A percentile compares a stretch with the other conserved stretches of the same genome.
phyloP scores from a whole-genome alignment of 2,888 invertebrate genomes.

The Troides helena region DNA sequence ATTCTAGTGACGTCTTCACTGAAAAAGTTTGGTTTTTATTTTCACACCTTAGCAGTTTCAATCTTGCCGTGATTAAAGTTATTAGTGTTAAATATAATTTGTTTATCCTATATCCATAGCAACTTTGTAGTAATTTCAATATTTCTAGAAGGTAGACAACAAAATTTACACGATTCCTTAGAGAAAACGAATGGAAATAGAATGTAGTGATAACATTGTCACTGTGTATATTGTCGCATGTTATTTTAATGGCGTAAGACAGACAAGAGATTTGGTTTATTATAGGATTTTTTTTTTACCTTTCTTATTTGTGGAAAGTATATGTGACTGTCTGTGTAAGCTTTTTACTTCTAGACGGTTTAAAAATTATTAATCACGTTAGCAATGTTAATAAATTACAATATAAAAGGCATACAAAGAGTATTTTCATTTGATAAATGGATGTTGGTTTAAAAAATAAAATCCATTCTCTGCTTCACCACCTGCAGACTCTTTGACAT shows the following conservation, averaged over 20 bases:
- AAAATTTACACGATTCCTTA: neutral
- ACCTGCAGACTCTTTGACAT: too few relatives aligned
- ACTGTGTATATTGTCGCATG: conserved; percentile 5
- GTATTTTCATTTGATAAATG: too few relatives aligned
- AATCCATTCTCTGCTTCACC: too few relatives aligned
- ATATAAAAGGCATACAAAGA: too few relatives aligned
- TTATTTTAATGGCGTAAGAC: conserved; percentile 18
- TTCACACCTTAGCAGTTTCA: too few relatives aligned
- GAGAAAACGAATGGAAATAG: conserved; percentile 9
- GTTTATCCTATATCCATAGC: neutral
- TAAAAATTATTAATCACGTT: too few relatives aligned
- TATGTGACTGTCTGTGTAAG: neutral
- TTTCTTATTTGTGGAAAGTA: neutral
- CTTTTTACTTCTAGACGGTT: too few relatives aligned
- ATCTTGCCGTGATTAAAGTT: too few relatives aligned
- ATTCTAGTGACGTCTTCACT: too few relatives aligned
- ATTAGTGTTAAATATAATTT: neutral
- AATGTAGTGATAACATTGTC: conserved; percentile 6
- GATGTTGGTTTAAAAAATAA: too few relatives aligned
- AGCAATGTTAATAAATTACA: too few relatives aligned
- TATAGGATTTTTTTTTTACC: neutral
- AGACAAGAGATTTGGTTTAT: neutral
- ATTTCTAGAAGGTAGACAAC: neutral
- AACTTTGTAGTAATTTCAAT: neutral
- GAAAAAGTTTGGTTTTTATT: too few relatives aligned